Conservation (phyloP, 1,140 invertebrate genomes). For the Hermetia illucens region DNA sequence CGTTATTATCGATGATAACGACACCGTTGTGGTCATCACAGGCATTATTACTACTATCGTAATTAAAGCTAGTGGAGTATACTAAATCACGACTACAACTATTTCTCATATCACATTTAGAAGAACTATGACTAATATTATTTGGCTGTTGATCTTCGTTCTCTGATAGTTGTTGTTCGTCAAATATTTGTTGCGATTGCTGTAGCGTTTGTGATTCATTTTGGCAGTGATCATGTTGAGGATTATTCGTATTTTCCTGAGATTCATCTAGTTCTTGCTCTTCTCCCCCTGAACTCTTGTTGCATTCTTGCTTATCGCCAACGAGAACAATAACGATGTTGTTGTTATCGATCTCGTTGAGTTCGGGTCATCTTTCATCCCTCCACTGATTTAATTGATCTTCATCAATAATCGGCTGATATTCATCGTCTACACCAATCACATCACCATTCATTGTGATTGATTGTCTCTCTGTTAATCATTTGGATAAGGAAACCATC, state of each 20-base stretch:
- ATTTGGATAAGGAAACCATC: too few relatives aligned
- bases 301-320: conserved; percentile 31
- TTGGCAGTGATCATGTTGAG: neutral
- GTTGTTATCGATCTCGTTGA: conserved; percentile 30
- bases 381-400: conserved; percentile 5
- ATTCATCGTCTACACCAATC: conserved; percentile 2
- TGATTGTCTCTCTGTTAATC: too few relatives aligned
- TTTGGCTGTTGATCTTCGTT: too few relatives aligned
- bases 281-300: conserved; percentile 20
- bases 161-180: neutral
- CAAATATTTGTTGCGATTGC: conserved; percentile 5
- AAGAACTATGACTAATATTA: conserved; percentile 23
- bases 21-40: conserved; percentile 2
- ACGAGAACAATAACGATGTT: conserved; percentile 31
- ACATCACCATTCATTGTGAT: neutral
- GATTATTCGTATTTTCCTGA: neutral
- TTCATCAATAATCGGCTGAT: conserved; percentile 4
- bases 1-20: conserved; percentile 1
- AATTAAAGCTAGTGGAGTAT: too few relatives aligned
- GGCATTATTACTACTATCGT: too few relatives aligned
- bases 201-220: conserved; percentile 5
- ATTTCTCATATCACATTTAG: conserved; percentile 28
- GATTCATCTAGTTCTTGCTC: conserved; percentile 1
- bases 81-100: conserved; percentile 29
- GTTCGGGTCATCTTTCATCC: conserved; percentile 30